phyloP scores from a whole-genome alignment of 2,797 vertebrate species.

The Novumbra hubbsi region DNA sequence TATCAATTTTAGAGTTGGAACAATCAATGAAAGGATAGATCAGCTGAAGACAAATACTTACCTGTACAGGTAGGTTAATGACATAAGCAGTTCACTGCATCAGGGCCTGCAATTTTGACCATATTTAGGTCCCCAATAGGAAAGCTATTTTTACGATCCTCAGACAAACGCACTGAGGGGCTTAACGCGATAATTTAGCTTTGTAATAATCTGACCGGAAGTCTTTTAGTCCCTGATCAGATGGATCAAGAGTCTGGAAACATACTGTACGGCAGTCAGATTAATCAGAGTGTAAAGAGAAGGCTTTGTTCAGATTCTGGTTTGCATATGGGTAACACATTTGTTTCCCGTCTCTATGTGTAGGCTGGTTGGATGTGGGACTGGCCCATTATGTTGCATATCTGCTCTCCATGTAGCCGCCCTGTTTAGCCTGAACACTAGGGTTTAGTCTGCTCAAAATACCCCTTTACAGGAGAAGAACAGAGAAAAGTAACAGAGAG shows the following conservation, averaged over 20 bases:
- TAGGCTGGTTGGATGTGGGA: neutral
- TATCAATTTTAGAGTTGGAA: neutral
- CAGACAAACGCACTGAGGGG: constrained; percentile 22
- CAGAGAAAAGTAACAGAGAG: neutral
- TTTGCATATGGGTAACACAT: constrained; percentile 11
- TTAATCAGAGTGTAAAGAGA: constrained; percentile 43
- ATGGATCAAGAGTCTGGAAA: constrained; percentile 30
- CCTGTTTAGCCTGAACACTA: constrained; percentile 10
- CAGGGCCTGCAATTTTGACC: neutral
- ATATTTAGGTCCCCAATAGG: neutral
- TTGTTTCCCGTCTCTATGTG: constrained; percentile 22
- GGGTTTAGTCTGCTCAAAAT: constrained; percentile 39
- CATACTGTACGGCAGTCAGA: constrained; percentile 20
- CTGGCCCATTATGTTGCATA: constrained; percentile 40
- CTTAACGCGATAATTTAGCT: neutral
- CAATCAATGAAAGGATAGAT: constrained; percentile 12
- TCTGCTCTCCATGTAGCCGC: constrained; percentile 12
- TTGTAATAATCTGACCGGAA: constrained; percentile 14
- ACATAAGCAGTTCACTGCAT: neutral
- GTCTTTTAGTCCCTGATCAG: constrained; percentile 20
- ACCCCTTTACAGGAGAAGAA: constrained; percentile 15
- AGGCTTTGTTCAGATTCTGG: constrained; percentile 44
- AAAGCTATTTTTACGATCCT: constrained; percentile 28
- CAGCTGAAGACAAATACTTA: constrained; percentile 3
- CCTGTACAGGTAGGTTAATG: constrained; percentile 1